Conservation (phyloP, 2,113 vertebrate genomes). For the Xenopus borealis region DNA sequence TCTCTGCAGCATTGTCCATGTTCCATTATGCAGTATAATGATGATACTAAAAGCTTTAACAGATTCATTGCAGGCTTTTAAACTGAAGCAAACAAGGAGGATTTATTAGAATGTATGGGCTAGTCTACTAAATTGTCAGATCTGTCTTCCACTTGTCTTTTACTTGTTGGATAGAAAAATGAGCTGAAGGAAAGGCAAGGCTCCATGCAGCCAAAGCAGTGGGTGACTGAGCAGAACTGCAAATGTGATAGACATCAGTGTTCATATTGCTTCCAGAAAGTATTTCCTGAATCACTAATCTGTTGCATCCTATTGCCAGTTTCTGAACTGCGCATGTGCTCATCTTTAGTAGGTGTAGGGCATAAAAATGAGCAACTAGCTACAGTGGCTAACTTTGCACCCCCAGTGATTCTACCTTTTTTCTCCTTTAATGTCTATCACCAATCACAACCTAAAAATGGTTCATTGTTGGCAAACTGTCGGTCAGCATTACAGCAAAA, state of each 20-base stretch:
- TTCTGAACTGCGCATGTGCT: no score
- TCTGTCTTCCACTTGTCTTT: slow-evolving; percentile 37
- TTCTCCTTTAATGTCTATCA: no score
- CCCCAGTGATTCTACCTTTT: no score
- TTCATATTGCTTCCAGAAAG: slow-evolving; percentile 10
- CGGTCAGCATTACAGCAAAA: no score
- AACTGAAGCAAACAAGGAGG: slow-evolving; percentile 30
- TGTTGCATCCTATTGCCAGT: not conserved
- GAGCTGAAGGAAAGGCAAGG: slow-evolving; percentile 25
- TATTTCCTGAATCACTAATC: slow-evolving; percentile 1
- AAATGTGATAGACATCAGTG: slow-evolving; percentile 32
- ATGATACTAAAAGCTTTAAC: slow-evolving; percentile 40
- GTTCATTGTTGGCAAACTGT: no score
- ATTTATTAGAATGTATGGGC: slow-evolving; percentile 41
- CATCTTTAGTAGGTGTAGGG: no score
- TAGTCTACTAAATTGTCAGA: slow-evolving; percentile 25
- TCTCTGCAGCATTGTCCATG: slow-evolving; percentile 32
- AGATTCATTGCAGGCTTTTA: slow-evolving; percentile 41
- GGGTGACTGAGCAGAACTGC: slow-evolving; percentile 26
- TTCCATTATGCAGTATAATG: slow-evolving; percentile 40
- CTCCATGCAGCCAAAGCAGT: slow-evolving; percentile 13
- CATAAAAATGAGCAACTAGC: no score
- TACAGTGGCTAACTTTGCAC: no score
- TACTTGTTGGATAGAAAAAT: slow-evolving; percentile 25
- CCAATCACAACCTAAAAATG: no score